These are phyloP conservation scores for Chalcosyrphus nemorum DNA, from an alignment of 2,888 invertebrate genomes.

Conservation along the genomic window DNA sequence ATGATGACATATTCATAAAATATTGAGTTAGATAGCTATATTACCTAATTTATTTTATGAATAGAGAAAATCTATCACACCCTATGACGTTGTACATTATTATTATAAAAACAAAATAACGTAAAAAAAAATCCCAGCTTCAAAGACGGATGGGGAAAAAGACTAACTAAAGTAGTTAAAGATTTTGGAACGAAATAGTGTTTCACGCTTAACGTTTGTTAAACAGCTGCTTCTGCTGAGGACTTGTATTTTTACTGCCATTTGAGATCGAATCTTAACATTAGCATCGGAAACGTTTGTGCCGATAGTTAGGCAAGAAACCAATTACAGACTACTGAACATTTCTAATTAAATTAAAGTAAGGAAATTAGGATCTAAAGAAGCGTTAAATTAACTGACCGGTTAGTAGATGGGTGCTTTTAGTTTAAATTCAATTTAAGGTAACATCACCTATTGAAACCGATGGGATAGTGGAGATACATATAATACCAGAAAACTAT, in stretches of 20 bases:
- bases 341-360: conserved; percentile 43
- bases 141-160: conserved; percentile 9
- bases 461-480: background rate
- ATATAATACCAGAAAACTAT: background rate
- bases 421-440: conserved; percentile 36
- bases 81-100: background rate
- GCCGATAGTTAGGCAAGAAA: conserved; percentile 34
- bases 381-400: conserved; percentile 45
- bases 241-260: conserved; percentile 27
- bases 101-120: no score
- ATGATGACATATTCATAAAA: no score
- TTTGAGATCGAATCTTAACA: conserved; percentile 20
- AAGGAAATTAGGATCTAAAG: conserved; percentile 33
- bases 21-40: background rate
- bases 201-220: conserved; percentile 27
- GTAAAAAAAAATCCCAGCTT: background rate
- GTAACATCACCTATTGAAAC: background rate
- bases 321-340: conserved; percentile 42
- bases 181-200: conserved; percentile 35
- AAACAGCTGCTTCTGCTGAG: conserved; percentile 43
- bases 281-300: conserved; percentile 4
- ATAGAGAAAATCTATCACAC: background rate
- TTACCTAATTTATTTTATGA: no score
- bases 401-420: conserved; percentile 1
- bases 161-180: conserved; percentile 20